Percentiles rank a stretch among this genome's conserved stretches.
These are phyloP conservation scores for Drosophila prosaltans DNA, from an alignment of 1,140 invertebrate genomes.

Conservation along the genomic window DNA sequence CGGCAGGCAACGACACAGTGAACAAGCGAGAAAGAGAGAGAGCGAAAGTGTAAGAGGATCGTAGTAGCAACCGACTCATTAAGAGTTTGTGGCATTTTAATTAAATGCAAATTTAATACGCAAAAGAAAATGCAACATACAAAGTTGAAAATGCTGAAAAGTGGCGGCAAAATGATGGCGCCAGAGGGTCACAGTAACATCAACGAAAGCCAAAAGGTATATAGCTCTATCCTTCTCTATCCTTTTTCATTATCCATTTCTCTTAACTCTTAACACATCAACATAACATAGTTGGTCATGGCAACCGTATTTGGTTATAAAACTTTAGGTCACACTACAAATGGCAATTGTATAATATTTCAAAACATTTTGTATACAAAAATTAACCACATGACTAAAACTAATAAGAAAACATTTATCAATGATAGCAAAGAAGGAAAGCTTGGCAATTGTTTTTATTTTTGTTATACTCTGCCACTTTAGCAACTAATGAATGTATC, in stretches of 20 bases:
- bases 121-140: conserved; percentile 56
- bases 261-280: neutral
- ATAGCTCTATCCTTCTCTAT: neutral
- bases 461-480: too few species aligned
- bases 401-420: too few species aligned
- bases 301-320: conserved; percentile 2
- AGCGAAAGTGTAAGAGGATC: neutral
- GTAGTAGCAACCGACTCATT: conserved; percentile 46
- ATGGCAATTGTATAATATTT: neutral
- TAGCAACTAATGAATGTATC: too few species aligned
- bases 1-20: conserved; percentile 7
- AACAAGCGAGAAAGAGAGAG: neutral
- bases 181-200: conserved; percentile 20
- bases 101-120: conserved; percentile 68
- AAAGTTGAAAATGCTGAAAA: conserved; percentile 33
- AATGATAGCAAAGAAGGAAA: too few species aligned
- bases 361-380: too few species aligned
- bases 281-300: neutral
- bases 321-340: neutral
- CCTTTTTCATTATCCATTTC: neutral
- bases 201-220: neutral
- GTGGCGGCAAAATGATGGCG: conserved; percentile 34
- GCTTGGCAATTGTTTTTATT: too few species aligned
- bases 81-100: conserved; percentile 66
- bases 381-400: too few species aligned